Percentiles rank a stretch among this genome's conserved stretches.
These are phyloP conservation scores for Brachionichthys hirsutus DNA, from an alignment of 2,113 vertebrate genomes.

Conservation along the genomic window DNA sequence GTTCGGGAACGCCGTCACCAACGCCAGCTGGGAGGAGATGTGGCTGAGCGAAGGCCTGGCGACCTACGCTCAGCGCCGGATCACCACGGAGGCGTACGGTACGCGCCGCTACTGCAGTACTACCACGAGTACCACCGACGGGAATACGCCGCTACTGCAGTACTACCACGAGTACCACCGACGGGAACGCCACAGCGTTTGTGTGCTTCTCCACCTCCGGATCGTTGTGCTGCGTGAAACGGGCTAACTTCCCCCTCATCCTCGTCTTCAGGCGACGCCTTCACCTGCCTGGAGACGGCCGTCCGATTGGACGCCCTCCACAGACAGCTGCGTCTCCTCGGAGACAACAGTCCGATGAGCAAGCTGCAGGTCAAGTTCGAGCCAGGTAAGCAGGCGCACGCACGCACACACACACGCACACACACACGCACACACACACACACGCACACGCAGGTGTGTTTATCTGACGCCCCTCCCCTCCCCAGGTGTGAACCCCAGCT, in stretches of 20 bases:
- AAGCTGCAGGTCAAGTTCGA: conserved; percentile 94
- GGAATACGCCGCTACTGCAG: too few species aligned
- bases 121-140: not conserved
- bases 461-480: too few species aligned
- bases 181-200: too few species aligned
- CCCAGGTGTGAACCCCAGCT: conserved; percentile 94
- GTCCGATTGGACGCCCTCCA: conserved; percentile 95
- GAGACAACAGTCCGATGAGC: conserved; percentile 93
- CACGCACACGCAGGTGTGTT: not conserved
- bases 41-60: conserved; percentile 97
- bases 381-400: conserved; percentile 80
- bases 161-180: too few species aligned
- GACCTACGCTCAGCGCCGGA: conserved; percentile 93
- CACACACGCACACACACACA: not conserved
- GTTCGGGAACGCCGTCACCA: conserved; percentile 97
- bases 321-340: conserved; percentile 92
- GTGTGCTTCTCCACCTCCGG: too few species aligned
- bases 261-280: conserved; percentile 83
- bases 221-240: too few species aligned
- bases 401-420: not conserved
- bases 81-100: conserved; percentile 93
- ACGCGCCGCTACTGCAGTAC: not conserved
- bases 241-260: not conserved
- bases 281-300: conserved; percentile 93
- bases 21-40: conserved; percentile 98